Conservation (phyloP, 2,113 vertebrate genomes). For the Proterorhinus semilunaris region DNA sequence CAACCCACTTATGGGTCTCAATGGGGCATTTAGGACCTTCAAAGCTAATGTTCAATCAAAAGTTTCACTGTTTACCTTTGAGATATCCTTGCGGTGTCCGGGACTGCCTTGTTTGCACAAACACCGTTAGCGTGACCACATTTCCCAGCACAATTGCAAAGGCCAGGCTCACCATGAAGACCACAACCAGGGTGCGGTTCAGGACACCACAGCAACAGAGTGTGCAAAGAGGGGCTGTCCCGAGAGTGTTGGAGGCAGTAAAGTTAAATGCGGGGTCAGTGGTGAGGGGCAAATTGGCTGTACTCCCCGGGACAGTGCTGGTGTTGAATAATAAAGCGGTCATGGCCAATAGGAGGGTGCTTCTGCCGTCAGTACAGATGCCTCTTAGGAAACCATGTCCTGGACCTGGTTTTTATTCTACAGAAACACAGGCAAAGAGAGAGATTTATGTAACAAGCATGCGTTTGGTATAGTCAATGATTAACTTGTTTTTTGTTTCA, state of each 20-base stretch:
- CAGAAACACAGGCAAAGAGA: neutral
- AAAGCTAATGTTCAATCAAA: no score
- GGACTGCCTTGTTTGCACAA: conserved; percentile 77
- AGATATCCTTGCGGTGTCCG: conserved; percentile 81
- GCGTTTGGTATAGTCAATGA: no score
- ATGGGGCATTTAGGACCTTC: no score
- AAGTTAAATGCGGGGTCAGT: conserved; percentile 56
- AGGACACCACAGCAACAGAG: conserved; percentile 74
- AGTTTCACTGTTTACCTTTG: conserved; percentile 69
- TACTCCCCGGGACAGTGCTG: conserved; percentile 40
- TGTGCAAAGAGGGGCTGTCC: conserved; percentile 68
- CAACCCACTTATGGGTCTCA: no score
- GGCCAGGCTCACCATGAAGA: conserved; percentile 79
- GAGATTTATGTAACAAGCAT: neutral
- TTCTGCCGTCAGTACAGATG: conserved; percentile 9
- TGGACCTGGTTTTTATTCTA: conserved; percentile 36
- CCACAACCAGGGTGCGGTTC: conserved; percentile 68
- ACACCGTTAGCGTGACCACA: conserved; percentile 78
- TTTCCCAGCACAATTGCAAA: conserved; percentile 81
- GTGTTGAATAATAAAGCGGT: conserved; percentile 54
- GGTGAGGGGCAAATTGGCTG: conserved; percentile 30
- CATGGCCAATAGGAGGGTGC: conserved; percentile 44
- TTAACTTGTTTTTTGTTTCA: no score
- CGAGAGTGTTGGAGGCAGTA: conserved; percentile 38
- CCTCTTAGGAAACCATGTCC: conserved; percentile 50